Percentiles rank a stretch among this genome's conserved stretches.
Evolutionary conservation across 1,140 invertebrate species (phyloP).

Genomic region (Daktulosphaira vitifoliae): DNA sequence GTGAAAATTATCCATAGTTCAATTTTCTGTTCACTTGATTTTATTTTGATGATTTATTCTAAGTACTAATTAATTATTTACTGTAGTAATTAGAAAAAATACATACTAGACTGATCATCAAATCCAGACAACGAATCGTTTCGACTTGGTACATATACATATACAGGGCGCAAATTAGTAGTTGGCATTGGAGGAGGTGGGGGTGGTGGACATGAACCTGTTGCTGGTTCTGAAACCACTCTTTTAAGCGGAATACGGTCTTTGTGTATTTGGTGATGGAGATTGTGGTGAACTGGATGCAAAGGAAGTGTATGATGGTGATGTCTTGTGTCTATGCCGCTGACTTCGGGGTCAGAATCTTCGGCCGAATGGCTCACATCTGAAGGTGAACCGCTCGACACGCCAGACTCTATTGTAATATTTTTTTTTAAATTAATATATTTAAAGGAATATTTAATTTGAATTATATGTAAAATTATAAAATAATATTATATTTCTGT

Average conservation of each 20-base stretch:
- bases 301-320: constrained; percentile 43
- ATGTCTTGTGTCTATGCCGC: constrained; percentile 28
- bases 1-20: too few species aligned
- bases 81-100: too few species aligned
- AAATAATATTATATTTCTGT: too few species aligned
- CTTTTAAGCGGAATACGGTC: constrained; percentile 43
- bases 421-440: not conserved
- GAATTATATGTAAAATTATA: too few species aligned
- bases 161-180: too few species aligned
- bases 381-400: constrained; percentile 42
- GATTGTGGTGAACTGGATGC: constrained; percentile 37
- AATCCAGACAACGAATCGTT: not conserved
- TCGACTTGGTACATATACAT: not conserved
- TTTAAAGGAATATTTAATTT: too few species aligned
- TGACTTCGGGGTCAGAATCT: constrained; percentile 42
- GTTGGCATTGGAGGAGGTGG: constrained; percentile 42
- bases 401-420: constrained; percentile 40
- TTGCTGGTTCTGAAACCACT: constrained; percentile 47
- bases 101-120: not conserved
- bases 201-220: constrained; percentile 41
- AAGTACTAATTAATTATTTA: too few species aligned
- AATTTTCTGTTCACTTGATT: too few species aligned
- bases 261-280: constrained; percentile 39
- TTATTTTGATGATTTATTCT: too few species aligned
- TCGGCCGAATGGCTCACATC: constrained; percentile 42